Conservation (phyloP, 2,797 vertebrate genomes). For the Lepilemur ruficaudatus region DNA sequence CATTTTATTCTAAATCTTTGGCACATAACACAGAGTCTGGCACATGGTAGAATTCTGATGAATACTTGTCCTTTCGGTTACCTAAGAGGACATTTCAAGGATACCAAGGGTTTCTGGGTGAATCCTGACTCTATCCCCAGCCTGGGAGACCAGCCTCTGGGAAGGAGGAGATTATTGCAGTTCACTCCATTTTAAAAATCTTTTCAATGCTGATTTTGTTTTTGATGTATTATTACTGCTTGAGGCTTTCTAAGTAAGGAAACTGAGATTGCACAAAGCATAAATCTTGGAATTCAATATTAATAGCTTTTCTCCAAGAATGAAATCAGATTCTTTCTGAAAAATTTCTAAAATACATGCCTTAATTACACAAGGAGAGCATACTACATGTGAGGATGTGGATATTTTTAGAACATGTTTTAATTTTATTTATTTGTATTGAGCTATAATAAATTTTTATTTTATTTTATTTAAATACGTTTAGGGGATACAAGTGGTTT, state of each 20-base stretch:
- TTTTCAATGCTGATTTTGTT: neutral
- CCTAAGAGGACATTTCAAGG: neutral
- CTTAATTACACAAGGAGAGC: neutral
- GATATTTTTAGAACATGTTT: conserved; percentile 39
- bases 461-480: neutral
- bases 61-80: neutral
- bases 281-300: neutral
- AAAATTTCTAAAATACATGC: conserved; percentile 28
- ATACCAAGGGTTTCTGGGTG: neutral
- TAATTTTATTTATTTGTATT: conserved; percentile 1
- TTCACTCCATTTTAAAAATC: neutral
- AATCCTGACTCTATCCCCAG: neutral
- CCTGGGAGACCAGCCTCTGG: neutral
- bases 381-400: neutral
- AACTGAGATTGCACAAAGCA: neutral
- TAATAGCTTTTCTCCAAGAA: conserved; percentile 24
- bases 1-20: neutral
- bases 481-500: neutral
- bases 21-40: neutral
- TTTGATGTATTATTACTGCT: neutral
- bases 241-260: neutral
- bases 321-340: neutral
- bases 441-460: neutral
- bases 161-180: neutral
- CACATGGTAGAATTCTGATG: neutral